Percentiles rank a stretch among this genome's conserved stretches.
phyloP scores from a whole-genome alignment of 2,113 vertebrate genomes.

The Gobiocypris rarus region DNA sequence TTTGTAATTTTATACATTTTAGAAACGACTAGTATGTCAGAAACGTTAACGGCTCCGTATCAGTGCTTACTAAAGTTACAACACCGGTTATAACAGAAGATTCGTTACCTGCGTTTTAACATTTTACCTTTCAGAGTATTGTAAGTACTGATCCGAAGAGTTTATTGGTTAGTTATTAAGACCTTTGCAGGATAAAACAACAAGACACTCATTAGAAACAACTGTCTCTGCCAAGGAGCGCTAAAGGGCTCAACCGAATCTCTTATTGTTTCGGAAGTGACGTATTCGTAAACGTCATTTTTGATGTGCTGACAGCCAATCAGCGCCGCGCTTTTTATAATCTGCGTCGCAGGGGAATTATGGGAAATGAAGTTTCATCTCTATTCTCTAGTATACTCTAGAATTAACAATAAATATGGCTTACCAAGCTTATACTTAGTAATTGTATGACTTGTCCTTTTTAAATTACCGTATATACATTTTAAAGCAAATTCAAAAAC shows the following conservation, averaged over 20 bases:
- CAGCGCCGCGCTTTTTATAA: not conserved
- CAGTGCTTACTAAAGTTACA: not conserved
- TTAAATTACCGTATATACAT: not conserved
- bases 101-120: not conserved
- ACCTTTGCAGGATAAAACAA: not conserved
- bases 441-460: not conserved
- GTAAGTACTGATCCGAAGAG: not conserved
- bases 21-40: not conserved
- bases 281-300: not conserved
- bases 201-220: not conserved
- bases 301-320: constrained; percentile 62
- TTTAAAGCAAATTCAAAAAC: not conserved
- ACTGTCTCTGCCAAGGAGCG: not conserved
- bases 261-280: constrained; percentile 44
- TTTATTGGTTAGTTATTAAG: not conserved
- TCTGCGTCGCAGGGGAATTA: constrained; percentile 66
- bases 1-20: not conserved
- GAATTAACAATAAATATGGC: not conserved
- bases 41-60: not conserved
- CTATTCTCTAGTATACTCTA: not conserved
- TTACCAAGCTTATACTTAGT: not conserved
- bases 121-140: constrained; percentile 17
- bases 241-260: not conserved
- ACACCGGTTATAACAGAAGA: not conserved
- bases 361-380: constrained; percentile 43